phyloP scores from a whole-genome alignment of 35 echinoderm and acorn worm species.

The Strongylocentrotus purpuratus region DNA sequence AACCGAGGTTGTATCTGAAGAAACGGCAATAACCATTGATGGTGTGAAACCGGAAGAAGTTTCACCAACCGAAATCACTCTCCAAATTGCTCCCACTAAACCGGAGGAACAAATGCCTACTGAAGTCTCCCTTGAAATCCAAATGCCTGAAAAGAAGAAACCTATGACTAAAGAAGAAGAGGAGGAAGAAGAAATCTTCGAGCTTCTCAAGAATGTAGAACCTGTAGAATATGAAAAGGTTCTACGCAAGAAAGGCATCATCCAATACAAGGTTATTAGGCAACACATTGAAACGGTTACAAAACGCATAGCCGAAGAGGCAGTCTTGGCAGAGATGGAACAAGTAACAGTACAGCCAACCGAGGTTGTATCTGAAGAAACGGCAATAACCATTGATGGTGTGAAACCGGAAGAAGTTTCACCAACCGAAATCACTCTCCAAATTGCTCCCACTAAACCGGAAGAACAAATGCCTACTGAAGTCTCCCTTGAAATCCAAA shows the following conservation, averaged over 20 bases:
- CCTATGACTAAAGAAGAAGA: slow-evolving; percentile 53
- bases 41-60: slow-evolving; percentile 40
- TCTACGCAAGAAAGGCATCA: slow-evolving; percentile 57
- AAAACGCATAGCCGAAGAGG: slow-evolving; percentile 57
- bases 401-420: neutral
- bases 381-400: neutral
- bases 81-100: slow-evolving; percentile 49
- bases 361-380: neutral
- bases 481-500: neutral
- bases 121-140: slow-evolving; percentile 18
- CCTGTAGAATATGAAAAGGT: slow-evolving; percentile 70
- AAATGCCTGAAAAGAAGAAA: neutral
- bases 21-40: neutral
- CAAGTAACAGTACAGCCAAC: neutral
- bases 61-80: neutral
- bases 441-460: neutral
- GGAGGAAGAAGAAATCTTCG: slow-evolving; percentile 62
- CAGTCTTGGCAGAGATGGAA: neutral
- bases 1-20: slow-evolving; percentile 35
- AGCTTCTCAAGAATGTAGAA: slow-evolving; percentile 70
- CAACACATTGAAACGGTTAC: slow-evolving; percentile 62
- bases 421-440: neutral
- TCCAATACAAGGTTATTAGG: slow-evolving; percentile 57
- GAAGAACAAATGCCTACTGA: neutral
- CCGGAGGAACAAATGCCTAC: neutral